Evolutionary conservation across 2,113 vertebrate species (phyloP).

Genomic region (Pseudorasbora parva): DNA sequence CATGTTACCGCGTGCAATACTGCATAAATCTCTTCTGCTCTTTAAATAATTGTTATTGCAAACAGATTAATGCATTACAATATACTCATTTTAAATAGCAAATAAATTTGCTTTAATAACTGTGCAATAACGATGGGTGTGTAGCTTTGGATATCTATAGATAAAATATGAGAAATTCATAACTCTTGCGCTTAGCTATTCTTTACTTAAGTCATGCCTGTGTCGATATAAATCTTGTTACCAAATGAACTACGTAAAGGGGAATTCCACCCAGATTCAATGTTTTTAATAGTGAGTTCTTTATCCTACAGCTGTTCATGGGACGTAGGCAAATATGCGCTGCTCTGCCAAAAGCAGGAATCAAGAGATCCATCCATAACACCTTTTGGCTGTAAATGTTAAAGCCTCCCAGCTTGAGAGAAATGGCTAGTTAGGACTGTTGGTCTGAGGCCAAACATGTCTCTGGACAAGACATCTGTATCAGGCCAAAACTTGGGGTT

Average conservation of each 20-base stretch:
- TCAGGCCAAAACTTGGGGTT: neutral
- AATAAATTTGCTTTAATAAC: neutral
- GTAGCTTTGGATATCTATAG: neutral
- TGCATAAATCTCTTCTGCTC: neutral
- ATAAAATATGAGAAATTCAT: neutral
- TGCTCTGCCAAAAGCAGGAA: slow-evolving; percentile 39
- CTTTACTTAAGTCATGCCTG: slow-evolving; percentile 1
- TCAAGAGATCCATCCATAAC: slow-evolving; percentile 39
- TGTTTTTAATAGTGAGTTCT: slow-evolving; percentile 30
- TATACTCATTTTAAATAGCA: neutral
- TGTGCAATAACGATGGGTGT: neutral
- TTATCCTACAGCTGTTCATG: slow-evolving; percentile 35
- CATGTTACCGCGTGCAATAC: neutral
- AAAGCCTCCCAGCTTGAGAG: slow-evolving; percentile 41
- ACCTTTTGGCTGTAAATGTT: slow-evolving; percentile 37
- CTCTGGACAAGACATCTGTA: slow-evolving; percentile 2
- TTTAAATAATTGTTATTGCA: neutral
- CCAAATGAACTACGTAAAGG: neutral
- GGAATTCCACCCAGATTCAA: slow-evolving; percentile 1
- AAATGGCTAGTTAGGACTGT: slow-evolving; percentile 27
- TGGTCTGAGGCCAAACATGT: slow-evolving; percentile 16
- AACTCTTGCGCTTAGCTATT: neutral
- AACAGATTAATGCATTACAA: neutral
- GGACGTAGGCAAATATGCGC: slow-evolving; percentile 2
- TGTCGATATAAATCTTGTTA: slow-evolving; percentile 16